phyloP scores from a whole-genome alignment of 37 sponge, comb jelly and placozoan species.

The Cliona cf. orientalis region DNA sequence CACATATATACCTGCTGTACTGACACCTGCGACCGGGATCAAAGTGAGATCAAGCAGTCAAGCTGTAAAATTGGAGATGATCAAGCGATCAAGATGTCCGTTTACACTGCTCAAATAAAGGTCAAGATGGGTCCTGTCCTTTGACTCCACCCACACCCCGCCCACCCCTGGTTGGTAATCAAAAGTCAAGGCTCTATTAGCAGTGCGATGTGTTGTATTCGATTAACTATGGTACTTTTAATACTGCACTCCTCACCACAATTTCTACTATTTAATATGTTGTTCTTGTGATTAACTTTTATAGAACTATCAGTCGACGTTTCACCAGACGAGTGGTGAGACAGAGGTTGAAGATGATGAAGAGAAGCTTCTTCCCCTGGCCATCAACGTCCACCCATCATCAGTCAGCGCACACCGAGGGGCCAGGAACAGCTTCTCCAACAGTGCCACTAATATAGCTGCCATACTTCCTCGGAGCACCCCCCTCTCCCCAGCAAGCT shows the following conservation, averaged over 20 bases:
- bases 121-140: no score
- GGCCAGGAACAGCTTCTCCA: neutral
- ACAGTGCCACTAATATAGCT: neutral
- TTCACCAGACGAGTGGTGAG: neutral
- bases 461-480: constrained; percentile 30
- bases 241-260: neutral
- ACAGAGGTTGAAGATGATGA: neutral
- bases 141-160: no score
- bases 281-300: neutral
- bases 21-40: no score
- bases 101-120: no score
- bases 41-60: no score
- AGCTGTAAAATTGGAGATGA: no score
- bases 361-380: neutral
- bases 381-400: constrained; percentile 11
- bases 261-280: neutral
- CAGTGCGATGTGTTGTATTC: neutral
- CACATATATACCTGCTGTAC: no score
- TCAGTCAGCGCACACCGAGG: neutral
- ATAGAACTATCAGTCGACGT: constrained; percentile 38
- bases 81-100: no score
- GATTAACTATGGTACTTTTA: neutral
- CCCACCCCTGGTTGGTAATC: no score
- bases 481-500: neutral
- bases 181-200: no score